Conservation (phyloP, 2,888 invertebrate genomes). For the Lycophotia porphyrea region DNA sequence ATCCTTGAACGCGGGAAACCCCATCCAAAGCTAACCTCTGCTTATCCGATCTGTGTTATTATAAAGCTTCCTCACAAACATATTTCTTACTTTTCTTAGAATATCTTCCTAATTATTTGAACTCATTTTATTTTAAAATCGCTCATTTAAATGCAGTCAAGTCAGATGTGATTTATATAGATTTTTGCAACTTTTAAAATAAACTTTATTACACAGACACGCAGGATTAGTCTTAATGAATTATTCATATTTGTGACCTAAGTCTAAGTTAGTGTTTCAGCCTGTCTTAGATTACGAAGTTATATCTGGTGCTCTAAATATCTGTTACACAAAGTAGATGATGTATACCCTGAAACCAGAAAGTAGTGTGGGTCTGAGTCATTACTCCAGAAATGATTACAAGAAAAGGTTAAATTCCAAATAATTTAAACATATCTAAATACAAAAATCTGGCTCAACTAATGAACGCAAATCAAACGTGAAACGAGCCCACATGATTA, state of each 20-base stretch:
- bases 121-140: neutral
- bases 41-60: slow-evolving; percentile 8
- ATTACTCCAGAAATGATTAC: neutral
- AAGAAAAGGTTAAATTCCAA: neutral
- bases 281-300: slow-evolving; percentile 15
- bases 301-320: slow-evolving; percentile 17
- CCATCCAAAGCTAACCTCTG: neutral
- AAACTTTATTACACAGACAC: slow-evolving; percentile 61
- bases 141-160: slow-evolving; percentile 1
- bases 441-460: neutral
- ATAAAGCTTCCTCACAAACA: slow-evolving; percentile 35
- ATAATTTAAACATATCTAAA: neutral
- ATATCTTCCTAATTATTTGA: slow-evolving; percentile 1
- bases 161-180: neutral
- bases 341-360: neutral
- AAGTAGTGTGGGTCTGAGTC: neutral
- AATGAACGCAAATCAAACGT: slow-evolving; percentile 36
- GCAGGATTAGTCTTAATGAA: slow-evolving; percentile 68
- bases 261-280: slow-evolving; percentile 16
- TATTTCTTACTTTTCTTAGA: neutral
- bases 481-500: slow-evolving; percentile 20
- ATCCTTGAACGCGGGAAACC: slow-evolving; percentile 19
- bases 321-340: neutral
- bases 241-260: slow-evolving; percentile 62
- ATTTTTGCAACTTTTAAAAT: slow-evolving; percentile 28